phyloP scores from a whole-genome alignment of 2,888 invertebrate species.

The Tupiocoris notatus region DNA sequence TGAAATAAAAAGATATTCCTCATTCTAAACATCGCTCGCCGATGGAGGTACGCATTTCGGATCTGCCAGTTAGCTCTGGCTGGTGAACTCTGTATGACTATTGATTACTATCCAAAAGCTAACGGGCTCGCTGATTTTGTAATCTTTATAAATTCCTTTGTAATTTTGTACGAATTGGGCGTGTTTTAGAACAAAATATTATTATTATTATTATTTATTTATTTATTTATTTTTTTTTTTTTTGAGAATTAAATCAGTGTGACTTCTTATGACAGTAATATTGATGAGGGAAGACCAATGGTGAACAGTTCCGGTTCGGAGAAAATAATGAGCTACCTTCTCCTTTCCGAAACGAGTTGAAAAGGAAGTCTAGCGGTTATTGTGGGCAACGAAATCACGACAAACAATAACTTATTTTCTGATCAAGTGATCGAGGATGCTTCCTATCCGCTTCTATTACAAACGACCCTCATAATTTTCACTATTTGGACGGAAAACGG shows the following conservation, averaged over 20 bases:
- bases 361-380: neutral
- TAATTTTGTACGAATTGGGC: no score
- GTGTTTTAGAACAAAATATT: no score
- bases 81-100: no score
- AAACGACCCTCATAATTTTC: neutral
- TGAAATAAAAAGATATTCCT: neutral
- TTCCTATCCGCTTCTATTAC: neutral
- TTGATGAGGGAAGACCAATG: no score
- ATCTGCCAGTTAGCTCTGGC: no score
- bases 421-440: slow-evolving; percentile 5
- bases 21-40: neutral
- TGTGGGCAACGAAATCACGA: neutral
- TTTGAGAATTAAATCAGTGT: no score
- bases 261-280: no score
- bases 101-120: no score
- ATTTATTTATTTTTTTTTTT: no score
- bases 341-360: neutral
- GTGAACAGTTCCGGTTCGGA: neutral
- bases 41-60: neutral
- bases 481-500: slow-evolving; percentile 25
- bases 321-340: neutral
- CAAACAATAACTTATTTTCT: slow-evolving; percentile 4
- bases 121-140: no score
- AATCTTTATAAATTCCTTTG: no score
- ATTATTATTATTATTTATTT: no score